Conservation (phyloP, 2,113 vertebrate genomes). For the Echinops telfairi region DNA sequence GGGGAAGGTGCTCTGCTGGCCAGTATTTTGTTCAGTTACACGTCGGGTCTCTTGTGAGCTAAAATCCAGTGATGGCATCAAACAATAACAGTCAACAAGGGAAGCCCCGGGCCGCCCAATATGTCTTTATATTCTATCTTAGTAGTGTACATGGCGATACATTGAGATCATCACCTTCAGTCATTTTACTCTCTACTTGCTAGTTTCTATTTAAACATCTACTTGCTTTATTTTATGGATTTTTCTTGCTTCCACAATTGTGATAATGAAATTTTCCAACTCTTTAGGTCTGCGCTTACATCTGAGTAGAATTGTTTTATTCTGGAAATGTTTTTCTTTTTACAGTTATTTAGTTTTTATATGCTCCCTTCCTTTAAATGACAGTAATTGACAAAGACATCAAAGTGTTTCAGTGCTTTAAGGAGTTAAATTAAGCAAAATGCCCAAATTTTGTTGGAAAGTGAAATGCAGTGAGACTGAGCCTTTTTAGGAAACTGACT, state of each 20-base stretch:
- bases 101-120: background rate
- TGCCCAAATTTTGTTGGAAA: slow-evolving; percentile 19
- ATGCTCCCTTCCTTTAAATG: slow-evolving; percentile 17
- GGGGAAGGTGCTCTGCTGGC: background rate
- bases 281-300: background rate
- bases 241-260: background rate
- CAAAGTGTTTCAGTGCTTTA: background rate
- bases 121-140: background rate
- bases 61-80: background rate
- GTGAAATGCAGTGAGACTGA: background rate
- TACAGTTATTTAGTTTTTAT: slow-evolving; percentile 1
- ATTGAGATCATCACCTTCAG: background rate
- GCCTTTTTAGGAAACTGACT: background rate
- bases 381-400: background rate
- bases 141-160: background rate
- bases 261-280: background rate
- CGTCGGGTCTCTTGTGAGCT: background rate
- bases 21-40: background rate
- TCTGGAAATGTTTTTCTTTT: slow-evolving; percentile 34
- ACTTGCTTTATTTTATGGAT: background rate
- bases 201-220: background rate
- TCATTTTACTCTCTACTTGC: background rate
- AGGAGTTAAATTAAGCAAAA: slow-evolving; percentile 18
- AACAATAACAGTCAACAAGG: background rate
- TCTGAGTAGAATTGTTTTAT: background rate